phyloP scores from a whole-genome alignment of 2,113 vertebrate species.

The Cyprinodon variegatus region DNA sequence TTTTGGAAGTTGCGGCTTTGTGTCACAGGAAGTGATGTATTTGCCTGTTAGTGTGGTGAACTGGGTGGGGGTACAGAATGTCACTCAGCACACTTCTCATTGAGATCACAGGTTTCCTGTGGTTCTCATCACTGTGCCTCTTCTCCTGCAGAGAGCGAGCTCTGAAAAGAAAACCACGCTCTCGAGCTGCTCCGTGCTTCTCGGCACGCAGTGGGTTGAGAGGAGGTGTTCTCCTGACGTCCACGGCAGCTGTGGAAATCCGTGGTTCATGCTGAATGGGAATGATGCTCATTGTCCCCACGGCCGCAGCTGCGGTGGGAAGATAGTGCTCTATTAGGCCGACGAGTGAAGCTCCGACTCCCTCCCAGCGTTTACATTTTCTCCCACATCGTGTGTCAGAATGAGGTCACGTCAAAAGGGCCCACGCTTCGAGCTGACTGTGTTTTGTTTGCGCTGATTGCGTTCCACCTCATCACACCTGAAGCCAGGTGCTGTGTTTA shows the following conservation, averaged over 20 bases:
- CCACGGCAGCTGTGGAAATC: constrained; percentile 37
- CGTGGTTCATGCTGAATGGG: constrained; percentile 24
- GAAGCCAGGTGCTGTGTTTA: constrained; percentile 36
- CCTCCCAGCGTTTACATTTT: constrained; percentile 44
- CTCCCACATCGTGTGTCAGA: constrained; percentile 38
- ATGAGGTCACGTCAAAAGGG: constrained; percentile 43
- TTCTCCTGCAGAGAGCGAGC: constrained; percentile 44
- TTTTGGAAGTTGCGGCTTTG: constrained; percentile 22
- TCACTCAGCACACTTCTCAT: constrained; percentile 17
- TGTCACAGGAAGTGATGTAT: constrained; percentile 64
- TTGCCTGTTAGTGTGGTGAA: constrained; percentile 43
- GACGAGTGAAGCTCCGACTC: constrained; percentile 9
- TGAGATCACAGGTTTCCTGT: constrained; percentile 62
- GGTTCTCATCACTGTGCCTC: constrained; percentile 46
- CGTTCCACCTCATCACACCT: constrained; percentile 36
- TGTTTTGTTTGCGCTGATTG: constrained; percentile 1
- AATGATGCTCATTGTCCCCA: constrained; percentile 40
- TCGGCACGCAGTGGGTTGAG: constrained; percentile 3
- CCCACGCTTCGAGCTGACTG: neutral
- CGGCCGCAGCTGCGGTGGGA: constrained; percentile 45
- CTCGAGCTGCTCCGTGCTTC: neutral
- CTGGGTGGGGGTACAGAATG: constrained; percentile 14
- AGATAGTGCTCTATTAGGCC: constrained; percentile 24
- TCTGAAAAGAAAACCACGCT: constrained; percentile 10
- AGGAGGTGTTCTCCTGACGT: constrained; percentile 11